A percentile compares a stretch with the other conserved stretches of the same genome.
Evolutionary conservation across 2,113 vertebrate species (phyloP).

Genomic region (Axis porcinus): DNA sequence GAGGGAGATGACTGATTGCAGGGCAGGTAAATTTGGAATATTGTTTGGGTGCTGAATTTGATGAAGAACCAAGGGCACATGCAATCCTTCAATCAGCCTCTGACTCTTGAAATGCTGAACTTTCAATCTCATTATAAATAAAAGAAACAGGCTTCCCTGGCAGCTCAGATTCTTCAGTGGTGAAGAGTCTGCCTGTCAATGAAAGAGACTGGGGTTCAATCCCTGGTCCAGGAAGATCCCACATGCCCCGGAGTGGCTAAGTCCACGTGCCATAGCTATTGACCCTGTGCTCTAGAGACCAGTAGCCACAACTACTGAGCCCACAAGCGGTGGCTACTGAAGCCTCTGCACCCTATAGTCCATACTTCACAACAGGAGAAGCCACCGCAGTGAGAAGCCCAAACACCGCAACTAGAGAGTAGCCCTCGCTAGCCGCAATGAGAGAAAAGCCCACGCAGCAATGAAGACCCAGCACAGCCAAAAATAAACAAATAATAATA

Average conservation of each 20-base stretch:
- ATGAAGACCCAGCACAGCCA: neutral
- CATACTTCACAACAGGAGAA: rapidly evolving
- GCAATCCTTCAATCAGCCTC: neutral
- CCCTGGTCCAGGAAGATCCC: neutral
- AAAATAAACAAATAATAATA: neutral
- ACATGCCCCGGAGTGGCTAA: neutral
- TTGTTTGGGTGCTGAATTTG: neutral
- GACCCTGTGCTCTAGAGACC: neutral
- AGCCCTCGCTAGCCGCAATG: neutral
- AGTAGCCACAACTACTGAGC: neutral
- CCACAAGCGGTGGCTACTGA: neutral
- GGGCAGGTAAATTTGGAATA: neutral
- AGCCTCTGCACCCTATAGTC: neutral
- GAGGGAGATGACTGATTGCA: neutral
- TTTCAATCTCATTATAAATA: neutral
- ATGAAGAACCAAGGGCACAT: neutral
- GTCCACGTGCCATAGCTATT: neutral
- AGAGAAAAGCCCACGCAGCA: neutral
- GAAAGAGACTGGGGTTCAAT: neutral
- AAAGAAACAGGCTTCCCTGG: neutral
- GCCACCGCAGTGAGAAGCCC: neutral
- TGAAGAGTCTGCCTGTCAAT: neutral
- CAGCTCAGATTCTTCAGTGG: neutral
- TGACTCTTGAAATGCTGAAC: neutral
- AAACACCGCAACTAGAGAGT: neutral